Percentiles rank a stretch among this genome's conserved stretches.
Evolutionary conservation across 2,797 vertebrate species (phyloP).

Genomic region (Brotula barbata): DNA sequence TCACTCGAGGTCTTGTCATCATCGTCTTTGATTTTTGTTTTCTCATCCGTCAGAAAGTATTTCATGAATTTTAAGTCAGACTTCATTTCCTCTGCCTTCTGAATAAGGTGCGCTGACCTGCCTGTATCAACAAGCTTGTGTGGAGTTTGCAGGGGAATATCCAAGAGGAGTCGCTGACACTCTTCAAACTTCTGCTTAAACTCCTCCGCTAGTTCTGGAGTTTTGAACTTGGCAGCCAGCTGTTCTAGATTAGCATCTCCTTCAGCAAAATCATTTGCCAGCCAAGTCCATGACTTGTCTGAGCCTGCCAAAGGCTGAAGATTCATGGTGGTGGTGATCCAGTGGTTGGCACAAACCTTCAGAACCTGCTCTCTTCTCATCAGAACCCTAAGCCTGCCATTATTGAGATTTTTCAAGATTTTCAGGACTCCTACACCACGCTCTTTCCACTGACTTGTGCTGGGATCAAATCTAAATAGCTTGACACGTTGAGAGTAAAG

Average conservation of each 20-base stretch:
- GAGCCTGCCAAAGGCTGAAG: conserved; percentile 93
- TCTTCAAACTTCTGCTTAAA: conserved; percentile 97
- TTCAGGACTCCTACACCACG: conserved; percentile 93
- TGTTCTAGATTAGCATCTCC: conserved; percentile 91
- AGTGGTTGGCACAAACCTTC: conserved; percentile 98
- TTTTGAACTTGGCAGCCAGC: conserved; percentile 96
- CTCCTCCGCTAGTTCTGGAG: conserved; percentile 88
- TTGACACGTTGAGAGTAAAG: conserved; percentile 94
- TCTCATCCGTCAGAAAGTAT: conserved; percentile 89
- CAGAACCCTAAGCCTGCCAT: conserved; percentile 91
- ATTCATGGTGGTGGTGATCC: conserved; percentile 98
- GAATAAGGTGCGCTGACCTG: conserved; percentile 92
- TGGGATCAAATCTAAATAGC: conserved; percentile 92
- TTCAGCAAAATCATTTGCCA: conserved; percentile 95
- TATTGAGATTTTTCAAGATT: conserved; percentile 90
- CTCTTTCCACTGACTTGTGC: conserved; percentile 95
- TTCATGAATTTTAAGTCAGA: conserved; percentile 94
- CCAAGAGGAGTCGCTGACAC: conserved; percentile 90
- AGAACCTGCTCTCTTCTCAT: conserved; percentile 98
- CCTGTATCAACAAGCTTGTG: conserved; percentile 95
- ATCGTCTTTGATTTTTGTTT: conserved; percentile 85
- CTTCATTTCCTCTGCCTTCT: conserved; percentile 99
- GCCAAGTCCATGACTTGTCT: conserved; percentile 96
- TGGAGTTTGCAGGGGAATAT: conserved; percentile 96
- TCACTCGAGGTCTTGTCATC: conserved; percentile 63